phyloP scores from a whole-genome alignment of 2,113 vertebrate genomes.

The Mustela nigripes region DNA sequence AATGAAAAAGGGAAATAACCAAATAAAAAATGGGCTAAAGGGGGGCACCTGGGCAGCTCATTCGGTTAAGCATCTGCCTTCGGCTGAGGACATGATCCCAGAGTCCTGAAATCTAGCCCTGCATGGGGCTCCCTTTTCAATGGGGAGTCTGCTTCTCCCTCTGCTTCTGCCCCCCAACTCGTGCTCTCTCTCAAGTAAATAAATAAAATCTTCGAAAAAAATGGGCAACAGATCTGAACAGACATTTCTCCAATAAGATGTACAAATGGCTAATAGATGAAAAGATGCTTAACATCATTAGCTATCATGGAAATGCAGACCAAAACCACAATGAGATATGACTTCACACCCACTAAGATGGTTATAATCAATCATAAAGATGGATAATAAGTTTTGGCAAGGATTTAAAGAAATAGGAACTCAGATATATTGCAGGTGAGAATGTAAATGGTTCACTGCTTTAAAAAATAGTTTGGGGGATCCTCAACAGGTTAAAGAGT shows the following conservation, averaged over 20 bases:
- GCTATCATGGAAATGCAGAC: not conserved
- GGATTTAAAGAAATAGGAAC: not conserved
- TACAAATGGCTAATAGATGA: not conserved
- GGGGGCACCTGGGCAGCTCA: no score
- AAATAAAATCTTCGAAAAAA: no score
- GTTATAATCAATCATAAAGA: not conserved
- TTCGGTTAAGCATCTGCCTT: no score
- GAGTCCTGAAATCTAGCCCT: no score
- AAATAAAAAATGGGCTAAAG: not conserved
- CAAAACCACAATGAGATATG: not conserved
- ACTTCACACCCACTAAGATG: not conserved
- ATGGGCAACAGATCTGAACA: not conserved
- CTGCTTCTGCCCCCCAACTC: no score
- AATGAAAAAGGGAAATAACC: conserved; percentile 13
- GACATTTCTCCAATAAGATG: conserved; percentile 22
- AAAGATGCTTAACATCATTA: not conserved
- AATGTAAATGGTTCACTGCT: conserved; percentile 25
- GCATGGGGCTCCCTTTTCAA: no score
- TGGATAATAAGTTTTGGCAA: not conserved
- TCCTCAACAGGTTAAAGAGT: conserved; percentile 39
- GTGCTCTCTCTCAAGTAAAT: no score
- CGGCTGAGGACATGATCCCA: no score
- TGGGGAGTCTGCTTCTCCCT: no score
- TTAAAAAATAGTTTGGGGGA: conserved; percentile 23
- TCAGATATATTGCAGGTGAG: not conserved